phyloP scores from a whole-genome alignment of 1,140 invertebrate species.

The Euwallacea fornicatus region DNA sequence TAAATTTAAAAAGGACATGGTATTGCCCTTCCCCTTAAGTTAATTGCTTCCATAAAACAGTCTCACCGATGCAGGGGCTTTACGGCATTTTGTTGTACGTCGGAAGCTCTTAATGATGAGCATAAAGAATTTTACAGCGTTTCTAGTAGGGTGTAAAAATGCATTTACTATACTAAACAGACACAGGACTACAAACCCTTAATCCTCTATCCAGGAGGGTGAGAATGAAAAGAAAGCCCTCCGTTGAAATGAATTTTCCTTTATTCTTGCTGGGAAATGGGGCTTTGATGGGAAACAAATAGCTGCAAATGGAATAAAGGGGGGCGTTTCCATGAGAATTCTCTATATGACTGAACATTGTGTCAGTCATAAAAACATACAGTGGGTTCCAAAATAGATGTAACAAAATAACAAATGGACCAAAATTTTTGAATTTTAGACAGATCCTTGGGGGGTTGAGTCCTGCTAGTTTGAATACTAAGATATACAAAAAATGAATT shows the following conservation, averaged over 20 bases:
- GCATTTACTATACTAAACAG: conserved; percentile 17
- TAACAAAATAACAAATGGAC: too few relatives aligned
- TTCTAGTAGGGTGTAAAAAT: conserved; percentile 14
- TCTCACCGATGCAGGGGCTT: conserved; percentile 15
- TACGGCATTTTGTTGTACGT: conserved; percentile 23
- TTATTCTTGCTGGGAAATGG: neutral
- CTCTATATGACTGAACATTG: too few relatives aligned
- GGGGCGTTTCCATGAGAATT: too few relatives aligned
- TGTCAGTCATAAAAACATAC: too few relatives aligned
- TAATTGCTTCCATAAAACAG: conserved; percentile 27
- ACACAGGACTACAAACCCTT: neutral
- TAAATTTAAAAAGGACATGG: conserved; percentile 22
- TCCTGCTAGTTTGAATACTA: too few relatives aligned
- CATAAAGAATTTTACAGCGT: conserved; percentile 28
- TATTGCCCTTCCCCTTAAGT: conserved; percentile 6
- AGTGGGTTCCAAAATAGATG: too few relatives aligned
- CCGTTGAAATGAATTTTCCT: neutral
- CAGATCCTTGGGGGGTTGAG: too few relatives aligned
- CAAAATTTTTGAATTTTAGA: too few relatives aligned
- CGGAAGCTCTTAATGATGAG: conserved; percentile 23
- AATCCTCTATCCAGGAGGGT: neutral
- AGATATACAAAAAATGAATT: too few relatives aligned
- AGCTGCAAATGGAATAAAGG: neutral
- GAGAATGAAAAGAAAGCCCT: neutral
- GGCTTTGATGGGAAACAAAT: neutral